A percentile compares a stretch with the other conserved stretches of the same genome.
phyloP scores from a whole-genome alignment of 2,797 vertebrate genomes.

The Tamandua tetradactyla region DNA sequence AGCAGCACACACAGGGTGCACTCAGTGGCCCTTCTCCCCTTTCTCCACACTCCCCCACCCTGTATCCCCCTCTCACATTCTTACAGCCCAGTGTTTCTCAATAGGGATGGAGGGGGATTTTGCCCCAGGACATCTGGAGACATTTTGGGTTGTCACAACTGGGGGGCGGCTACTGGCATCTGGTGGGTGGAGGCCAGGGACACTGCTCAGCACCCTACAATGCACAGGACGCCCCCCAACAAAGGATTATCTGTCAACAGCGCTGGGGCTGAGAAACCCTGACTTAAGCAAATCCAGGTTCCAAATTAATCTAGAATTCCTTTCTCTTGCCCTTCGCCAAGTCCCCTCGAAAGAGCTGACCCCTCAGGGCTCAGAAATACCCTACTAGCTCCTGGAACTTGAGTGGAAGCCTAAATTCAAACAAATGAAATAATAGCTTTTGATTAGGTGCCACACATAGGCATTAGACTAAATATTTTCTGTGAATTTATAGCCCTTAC shows the following conservation, averaged over 20 bases:
- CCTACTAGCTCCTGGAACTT: neutral
- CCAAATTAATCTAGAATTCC: neutral
- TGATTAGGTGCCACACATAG: fast-evolving
- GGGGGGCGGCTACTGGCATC: neutral
- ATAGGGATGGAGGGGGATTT: neutral
- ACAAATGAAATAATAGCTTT: fast-evolving
- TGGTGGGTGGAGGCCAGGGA: neutral
- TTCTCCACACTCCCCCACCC: too few relatives aligned
- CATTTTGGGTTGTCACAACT: neutral
- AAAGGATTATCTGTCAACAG: fast-evolving
- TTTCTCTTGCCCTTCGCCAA: neutral
- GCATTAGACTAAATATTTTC: fast-evolving
- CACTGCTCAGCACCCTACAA: fast-evolving
- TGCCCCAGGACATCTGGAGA: neutral
- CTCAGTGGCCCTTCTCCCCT: too few relatives aligned
- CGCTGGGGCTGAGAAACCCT: fast-evolving
- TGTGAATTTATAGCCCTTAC: neutral
- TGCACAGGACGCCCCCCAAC: neutral
- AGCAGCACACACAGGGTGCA: neutral
- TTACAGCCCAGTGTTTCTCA: neutral
- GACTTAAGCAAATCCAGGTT: neutral
- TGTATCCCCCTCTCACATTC: fast-evolving
- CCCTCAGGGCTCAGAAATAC: neutral
- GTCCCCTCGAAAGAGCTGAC: neutral
- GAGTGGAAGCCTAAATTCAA: neutral